Base-by-base conservation (phyloP, 2,888 invertebrate genomes). In the Morpho helenor region DNA sequence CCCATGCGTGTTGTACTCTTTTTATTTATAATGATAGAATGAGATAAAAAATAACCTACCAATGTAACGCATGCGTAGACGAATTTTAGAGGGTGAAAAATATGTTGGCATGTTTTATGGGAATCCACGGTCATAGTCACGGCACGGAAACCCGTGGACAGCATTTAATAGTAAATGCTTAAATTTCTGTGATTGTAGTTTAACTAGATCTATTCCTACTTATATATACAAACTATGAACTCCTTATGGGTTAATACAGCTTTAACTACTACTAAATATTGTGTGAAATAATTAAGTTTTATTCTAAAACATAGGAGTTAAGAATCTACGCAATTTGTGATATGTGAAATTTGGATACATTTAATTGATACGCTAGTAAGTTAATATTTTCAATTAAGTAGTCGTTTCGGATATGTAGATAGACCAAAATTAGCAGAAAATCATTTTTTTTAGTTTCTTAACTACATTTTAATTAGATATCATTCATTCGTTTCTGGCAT, bases 61-160 rank as follows among this genome's bases (percentile, higher is more conserved):
- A 74, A 71, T 50, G 57, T 62, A 64, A 80, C 83, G 86, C 88
- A 82, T 83, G 88, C 88, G 88, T 82, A 72, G 58, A 68, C 67
- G 59, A 47, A 61, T 8, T 65, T 64, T 68, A 57, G 62, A 63
- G 69, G 64, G 70, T 63, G 64, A 49, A 60, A 65, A 61, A 43
- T 40, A 56, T 52, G 56, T 31, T 58, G 62, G 62, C 63, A 56
- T 62, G 63, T 60, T 59, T 53, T 53, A 59, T 49, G 57, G 57
- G 52, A 56, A 63, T 61, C 51, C 49, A 60, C 59, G 54, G 50
- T 23, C 61, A 65, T 54, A 66, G 63, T 63, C 53, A 61, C 59
- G 58, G 7, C 49, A 55, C 16, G 53, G 62, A 60, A 47, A 57
- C 61, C 56, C 57, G 45, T 47, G 57, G 59, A 59, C 54, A 56